Conservation (phyloP, 2,888 invertebrate genomes). For the Scrobipalpa atriplicella region DNA sequence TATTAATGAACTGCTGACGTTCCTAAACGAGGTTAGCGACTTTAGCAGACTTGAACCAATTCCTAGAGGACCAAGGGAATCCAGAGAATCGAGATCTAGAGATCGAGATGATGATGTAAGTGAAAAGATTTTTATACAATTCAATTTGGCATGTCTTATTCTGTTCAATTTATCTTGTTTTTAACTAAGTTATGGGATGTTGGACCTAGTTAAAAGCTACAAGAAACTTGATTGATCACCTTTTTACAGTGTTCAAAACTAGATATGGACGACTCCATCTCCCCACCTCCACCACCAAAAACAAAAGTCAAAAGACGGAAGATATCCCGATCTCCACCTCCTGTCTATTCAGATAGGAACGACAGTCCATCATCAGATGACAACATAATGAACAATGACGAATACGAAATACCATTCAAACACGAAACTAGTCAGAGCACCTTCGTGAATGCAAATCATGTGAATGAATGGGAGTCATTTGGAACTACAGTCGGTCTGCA, state of each 20-base stretch:
- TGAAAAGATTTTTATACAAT: background rate
- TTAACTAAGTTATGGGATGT: no score
- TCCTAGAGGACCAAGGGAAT: constrained; percentile 12
- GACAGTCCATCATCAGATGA: constrained; percentile 7
- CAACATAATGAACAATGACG: background rate
- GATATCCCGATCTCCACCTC: background rate
- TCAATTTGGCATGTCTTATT: background rate
- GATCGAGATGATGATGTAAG: constrained; percentile 16
- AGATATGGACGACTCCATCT: constrained; percentile 4
- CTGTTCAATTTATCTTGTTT: no score
- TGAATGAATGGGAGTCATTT: constrained; percentile 28
- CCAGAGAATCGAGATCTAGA: constrained; percentile 9
- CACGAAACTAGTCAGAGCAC: constrained; percentile 16
- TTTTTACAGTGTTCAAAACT: constrained; percentile 13
- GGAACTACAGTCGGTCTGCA: constrained; percentile 33
- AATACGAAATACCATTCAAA: constrained; percentile 6
- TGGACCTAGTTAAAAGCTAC: background rate
- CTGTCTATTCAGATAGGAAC: background rate
- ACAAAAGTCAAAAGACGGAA: constrained; percentile 9
- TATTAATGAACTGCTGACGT: constrained; percentile 37
- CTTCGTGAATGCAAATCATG: background rate
- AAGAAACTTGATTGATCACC: background rate
- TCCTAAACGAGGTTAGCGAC: constrained; percentile 33
- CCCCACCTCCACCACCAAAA: constrained; percentile 1
- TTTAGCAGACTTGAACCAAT: constrained; percentile 7